phyloP scores from a whole-genome alignment of 2,888 invertebrate genomes.

The Biston stratarius region DNA sequence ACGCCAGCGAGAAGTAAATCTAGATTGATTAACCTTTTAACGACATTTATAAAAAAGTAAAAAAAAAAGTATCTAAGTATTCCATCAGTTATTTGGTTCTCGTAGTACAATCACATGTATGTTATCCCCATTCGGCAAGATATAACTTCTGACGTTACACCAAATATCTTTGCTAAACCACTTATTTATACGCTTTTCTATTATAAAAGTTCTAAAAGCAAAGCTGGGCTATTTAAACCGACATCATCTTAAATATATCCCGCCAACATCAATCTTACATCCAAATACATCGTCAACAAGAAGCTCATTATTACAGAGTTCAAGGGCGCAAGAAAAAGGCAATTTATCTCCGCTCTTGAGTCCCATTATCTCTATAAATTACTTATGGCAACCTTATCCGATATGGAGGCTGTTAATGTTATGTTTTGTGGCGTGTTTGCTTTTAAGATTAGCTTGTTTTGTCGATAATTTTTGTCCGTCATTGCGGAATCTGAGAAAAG shows the following conservation, averaged over 20 bases:
- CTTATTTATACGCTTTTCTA: conserved; percentile 19
- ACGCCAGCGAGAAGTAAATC: too few species aligned
- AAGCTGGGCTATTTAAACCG: conserved; percentile 28
- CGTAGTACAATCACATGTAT: too few species aligned
- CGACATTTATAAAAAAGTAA: too few species aligned
- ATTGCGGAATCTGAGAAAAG: too few species aligned
- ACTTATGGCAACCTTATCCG: conserved; percentile 50
- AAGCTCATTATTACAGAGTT: conserved; percentile 58
- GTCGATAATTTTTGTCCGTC: not conserved
- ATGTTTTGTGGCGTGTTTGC: conserved; percentile 25
- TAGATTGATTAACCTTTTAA: too few species aligned
- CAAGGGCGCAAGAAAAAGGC: conserved; percentile 61
- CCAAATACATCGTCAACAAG: conserved; percentile 53
- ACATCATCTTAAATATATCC: conserved; percentile 29
- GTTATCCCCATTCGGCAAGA: too few species aligned
- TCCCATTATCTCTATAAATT: conserved; percentile 72
- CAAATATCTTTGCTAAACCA: conserved; percentile 4
- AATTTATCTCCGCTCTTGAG: conserved; percentile 66
- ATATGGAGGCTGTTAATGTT: conserved; percentile 39
- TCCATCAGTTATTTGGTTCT: too few species aligned
- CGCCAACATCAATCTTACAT: conserved; percentile 30
- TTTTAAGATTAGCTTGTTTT: conserved; percentile 22
- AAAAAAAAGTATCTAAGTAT: too few species aligned
- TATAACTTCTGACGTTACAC: too few species aligned
- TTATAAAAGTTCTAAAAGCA: conserved; percentile 28